These are phyloP conservation scores for Ellobium chinense DNA, from an alignment of 2,888 invertebrate species.

Conservation along the genomic window DNA sequence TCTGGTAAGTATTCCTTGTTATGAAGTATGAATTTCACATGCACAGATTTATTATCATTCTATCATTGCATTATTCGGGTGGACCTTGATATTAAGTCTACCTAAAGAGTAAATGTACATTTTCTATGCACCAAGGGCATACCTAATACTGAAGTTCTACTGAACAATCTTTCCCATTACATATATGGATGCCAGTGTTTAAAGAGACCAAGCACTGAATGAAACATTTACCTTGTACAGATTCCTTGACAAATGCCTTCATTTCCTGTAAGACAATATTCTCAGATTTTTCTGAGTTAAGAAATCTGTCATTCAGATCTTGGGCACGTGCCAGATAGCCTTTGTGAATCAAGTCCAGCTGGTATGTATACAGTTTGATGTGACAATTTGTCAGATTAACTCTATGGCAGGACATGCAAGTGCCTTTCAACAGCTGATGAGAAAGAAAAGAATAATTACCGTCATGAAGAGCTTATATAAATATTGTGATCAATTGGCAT, in stretches of 20 bases:
- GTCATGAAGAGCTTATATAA: too few species aligned
- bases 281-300: conserved; percentile 22
- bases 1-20: too few species aligned
- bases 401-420: conserved; percentile 80
- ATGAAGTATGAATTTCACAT: too few species aligned
- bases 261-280: conserved; percentile 57
- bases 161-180: too few species aligned
- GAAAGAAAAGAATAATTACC: background rate
- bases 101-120: too few species aligned
- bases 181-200: too few species aligned
- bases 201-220: background rate
- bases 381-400: conserved; percentile 60
- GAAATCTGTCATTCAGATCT: conserved; percentile 31
- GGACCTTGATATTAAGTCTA: too few species aligned
- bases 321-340: conserved; percentile 59
- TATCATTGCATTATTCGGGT: too few species aligned
- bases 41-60: too few species aligned
- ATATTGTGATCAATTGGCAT: too few species aligned
- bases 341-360: conserved; percentile 85
- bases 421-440: conserved; percentile 78
- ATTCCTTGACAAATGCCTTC: conserved; percentile 49
- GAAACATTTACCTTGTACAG: conserved; percentile 27
- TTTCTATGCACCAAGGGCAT: too few species aligned
- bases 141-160: too few species aligned
- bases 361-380: conserved; percentile 80